Conservation (phyloP, 2,888 invertebrate species). For the Trilocha varians region DNA sequence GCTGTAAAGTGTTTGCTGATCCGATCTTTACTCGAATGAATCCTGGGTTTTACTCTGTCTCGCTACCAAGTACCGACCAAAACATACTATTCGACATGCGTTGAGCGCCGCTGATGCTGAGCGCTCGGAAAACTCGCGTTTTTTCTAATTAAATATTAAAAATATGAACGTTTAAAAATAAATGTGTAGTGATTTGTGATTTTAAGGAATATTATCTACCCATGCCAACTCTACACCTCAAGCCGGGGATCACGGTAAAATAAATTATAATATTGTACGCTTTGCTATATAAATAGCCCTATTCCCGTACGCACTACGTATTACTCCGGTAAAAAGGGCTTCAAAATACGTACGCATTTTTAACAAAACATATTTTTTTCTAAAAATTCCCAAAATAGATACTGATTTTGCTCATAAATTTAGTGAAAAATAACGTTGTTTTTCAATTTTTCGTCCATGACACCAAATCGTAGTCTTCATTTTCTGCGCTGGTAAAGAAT, state of each 20-base stretch:
- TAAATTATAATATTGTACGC: slow-evolving; percentile 29
- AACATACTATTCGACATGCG: slow-evolving; percentile 59
- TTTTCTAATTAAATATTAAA: slow-evolving; percentile 23
- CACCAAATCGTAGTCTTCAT: background rate
- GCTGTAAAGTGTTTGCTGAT: slow-evolving; percentile 15
- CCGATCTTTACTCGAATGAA: slow-evolving; percentile 45
- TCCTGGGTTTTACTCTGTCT: slow-evolving; percentile 8
- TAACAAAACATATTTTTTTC: too few relatives aligned
- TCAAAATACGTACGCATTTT: too few relatives aligned
- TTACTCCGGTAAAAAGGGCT: slow-evolving; percentile 5
- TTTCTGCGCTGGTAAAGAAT: background rate
- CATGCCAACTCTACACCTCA: slow-evolving; percentile 68
- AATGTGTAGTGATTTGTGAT: slow-evolving; percentile 49
- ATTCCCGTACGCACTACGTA: slow-evolving; percentile 20
- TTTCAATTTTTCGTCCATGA: background rate
- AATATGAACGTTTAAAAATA: slow-evolving; percentile 18
- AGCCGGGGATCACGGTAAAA: slow-evolving; percentile 66
- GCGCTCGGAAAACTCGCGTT: slow-evolving; percentile 45
- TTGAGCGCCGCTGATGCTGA: slow-evolving; percentile 46
- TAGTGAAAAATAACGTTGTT: too few relatives aligned
- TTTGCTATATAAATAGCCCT: slow-evolving; percentile 36
- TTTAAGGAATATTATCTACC: slow-evolving; percentile 26
- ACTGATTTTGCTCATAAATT: too few relatives aligned
- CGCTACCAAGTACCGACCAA: slow-evolving; percentile 44
- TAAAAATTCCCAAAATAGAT: too few relatives aligned